Conservation (phyloP, 2,113 vertebrate species). For the Vanacampus margaritifer region DNA sequence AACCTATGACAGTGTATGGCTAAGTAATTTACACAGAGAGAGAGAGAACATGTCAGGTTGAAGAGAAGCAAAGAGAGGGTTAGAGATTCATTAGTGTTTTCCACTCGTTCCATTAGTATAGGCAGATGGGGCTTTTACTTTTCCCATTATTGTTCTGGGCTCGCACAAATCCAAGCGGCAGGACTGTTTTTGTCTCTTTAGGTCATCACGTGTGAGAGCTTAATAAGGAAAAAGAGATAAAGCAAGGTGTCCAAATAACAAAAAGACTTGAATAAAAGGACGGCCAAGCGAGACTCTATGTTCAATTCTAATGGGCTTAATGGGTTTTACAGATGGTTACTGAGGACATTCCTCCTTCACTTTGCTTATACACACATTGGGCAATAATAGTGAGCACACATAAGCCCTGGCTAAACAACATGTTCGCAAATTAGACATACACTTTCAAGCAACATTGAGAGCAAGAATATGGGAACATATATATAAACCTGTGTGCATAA, state of each 20-base stretch:
- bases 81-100: constrained; percentile 53
- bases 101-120: constrained; percentile 38
- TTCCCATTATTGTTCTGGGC: constrained; percentile 28
- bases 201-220: constrained; percentile 26
- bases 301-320: constrained; percentile 48
- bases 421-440: too few relatives aligned
- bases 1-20: constrained; percentile 21
- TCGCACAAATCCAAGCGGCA: constrained; percentile 19
- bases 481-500: too few relatives aligned
- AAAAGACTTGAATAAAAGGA: constrained; percentile 36
- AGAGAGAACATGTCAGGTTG: constrained; percentile 15
- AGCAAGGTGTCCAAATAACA: constrained; percentile 45
- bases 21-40: constrained; percentile 13
- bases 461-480: too few relatives aligned
- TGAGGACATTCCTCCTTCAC: constrained; percentile 32
- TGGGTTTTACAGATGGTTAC: constrained; percentile 40
- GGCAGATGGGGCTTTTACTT: constrained; percentile 39
- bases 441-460: neutral
- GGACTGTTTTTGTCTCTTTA: constrained; percentile 33
- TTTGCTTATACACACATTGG: neutral
- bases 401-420: neutral
- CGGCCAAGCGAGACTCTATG: constrained; percentile 19
- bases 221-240: constrained; percentile 48
- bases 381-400: neutral
- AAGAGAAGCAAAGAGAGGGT: constrained; percentile 22